Base-by-base conservation (phyloP, 2,888 invertebrate species). In the Halocaridina rubra region DNA sequence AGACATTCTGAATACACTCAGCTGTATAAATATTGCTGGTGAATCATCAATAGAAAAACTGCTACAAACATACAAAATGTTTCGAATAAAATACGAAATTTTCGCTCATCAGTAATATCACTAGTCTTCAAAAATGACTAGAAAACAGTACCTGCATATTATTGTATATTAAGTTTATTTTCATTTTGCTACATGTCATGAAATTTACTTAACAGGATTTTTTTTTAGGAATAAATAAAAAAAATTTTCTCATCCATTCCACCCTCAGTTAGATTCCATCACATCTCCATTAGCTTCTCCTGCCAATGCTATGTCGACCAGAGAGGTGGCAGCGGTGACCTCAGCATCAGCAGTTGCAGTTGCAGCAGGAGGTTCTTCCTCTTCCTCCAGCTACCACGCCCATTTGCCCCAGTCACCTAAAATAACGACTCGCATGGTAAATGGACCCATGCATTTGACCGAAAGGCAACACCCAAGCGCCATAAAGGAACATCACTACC, bases 231-330 rank as follows among this genome's bases (percentile, higher is more conserved):
- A n/a, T n/a, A n/a, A n/a, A 46, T 46, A 46, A 46, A 10, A 10
- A 13, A 46, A 46, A 13, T n/a, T 46, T n/a, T 46, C n/a, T 46
- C 10, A 13, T 46, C 53, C 53, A 46, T 46, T 53, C 8, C 53
- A 2, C 46, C 59, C 59, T 16, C 80, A 81, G 81, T 53, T 81
- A 8, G 81, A 81, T 8, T 27, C 84, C 64, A 84, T 84, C 64
- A 39, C 84, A 2, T 82, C 82, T 0, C 81, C 84, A 16, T 22
- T 53, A 39, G 71, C 84, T 30, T 77, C 82, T 13, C 82, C 84
- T 10, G 72, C 74, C 64, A 84, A 84, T 27, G 84, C 78, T 2
- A 71, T 84, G 69, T 84, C 84, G 4, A 72, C 84, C 39, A 27
- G 78, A 64, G 84, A 84, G 81, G 71, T 82, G 59, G 27, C 69